Evolutionary conservation across 2,888 invertebrate genomes (phyloP).

Genomic region (Drosophila stalkeri): DNA sequence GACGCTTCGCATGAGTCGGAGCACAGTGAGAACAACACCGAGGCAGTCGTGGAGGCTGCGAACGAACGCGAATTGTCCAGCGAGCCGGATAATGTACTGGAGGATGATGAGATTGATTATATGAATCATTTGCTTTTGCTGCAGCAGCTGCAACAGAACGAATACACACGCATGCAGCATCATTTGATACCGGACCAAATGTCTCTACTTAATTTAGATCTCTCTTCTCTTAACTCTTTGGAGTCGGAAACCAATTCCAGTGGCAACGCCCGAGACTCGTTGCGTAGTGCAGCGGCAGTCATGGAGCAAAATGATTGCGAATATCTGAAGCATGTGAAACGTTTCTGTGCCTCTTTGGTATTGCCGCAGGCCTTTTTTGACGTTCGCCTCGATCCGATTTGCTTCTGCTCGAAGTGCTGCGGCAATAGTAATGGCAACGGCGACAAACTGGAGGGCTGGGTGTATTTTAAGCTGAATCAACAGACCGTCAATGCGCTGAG

Average conservation of each 20-base stretch:
- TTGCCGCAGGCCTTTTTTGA: conserved; percentile 85
- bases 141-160: conserved; percentile 80
- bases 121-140: conserved; percentile 71
- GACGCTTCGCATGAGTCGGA: conserved; percentile 50
- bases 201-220: conserved; percentile 65
- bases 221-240: conserved; percentile 62
- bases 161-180: conserved; percentile 73
- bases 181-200: conserved; percentile 70
- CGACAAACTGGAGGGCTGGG: conserved; percentile 84
- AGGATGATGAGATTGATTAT: conserved; percentile 73
- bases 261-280: conserved; percentile 73
- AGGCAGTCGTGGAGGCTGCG: conserved; percentile 38
- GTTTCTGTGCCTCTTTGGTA: conserved; percentile 84
- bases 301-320: conserved; percentile 84
- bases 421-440: conserved; percentile 68
- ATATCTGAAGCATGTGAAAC: conserved; percentile 84
- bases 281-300: conserved; percentile 77
- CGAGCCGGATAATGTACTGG: conserved; percentile 64
- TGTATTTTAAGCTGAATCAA: conserved; percentile 84
- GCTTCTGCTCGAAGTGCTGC: conserved; percentile 83
- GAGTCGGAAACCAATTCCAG: conserved; percentile 70
- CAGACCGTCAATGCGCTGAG: conserved; percentile 81
- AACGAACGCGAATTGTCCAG: conserved; percentile 54
- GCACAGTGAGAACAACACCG: conserved; percentile 57
- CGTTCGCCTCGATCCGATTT: conserved; percentile 80